Base-by-base conservation (phyloP, 2,888 invertebrate genomes). In the Nebria salina region DNA sequence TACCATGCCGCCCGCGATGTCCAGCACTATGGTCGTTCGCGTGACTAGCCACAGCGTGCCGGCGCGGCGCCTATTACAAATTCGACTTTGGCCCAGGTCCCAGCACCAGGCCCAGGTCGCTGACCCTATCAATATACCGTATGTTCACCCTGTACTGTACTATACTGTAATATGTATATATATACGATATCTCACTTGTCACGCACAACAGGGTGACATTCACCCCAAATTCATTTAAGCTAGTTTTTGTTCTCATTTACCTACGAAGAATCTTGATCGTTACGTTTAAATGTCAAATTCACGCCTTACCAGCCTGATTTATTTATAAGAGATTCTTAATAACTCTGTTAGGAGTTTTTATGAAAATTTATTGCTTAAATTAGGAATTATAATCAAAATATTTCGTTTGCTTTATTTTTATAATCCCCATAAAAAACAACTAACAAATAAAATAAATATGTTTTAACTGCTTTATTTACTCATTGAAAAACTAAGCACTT, bases 191-290 rank as follows among this genome's bases (percentile, higher is more conserved):
- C 25, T 25, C 26, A 70, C 25, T 34, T 68, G 68, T 68, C 68
- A 70, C 70, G 70, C 25, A 70, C 70, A 66, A 26, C 70, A 70
- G 70, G 70, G 70, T 70, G 70, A 70, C 70, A 70, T 70, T 70
- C 25, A 70, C 70, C 70, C 34, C 68, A 54, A 54, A 54, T 54
- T 11, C 8, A 54, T 54, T 54, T 54, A 54, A 54, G 11, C 8
- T 54, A 54, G 11, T 54, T 54, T 54, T 54, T 54, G 13, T 54
- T 54, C 13, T 54, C 8, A 54, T 54, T 54, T 54, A 13, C 54
- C 13, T 54, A 54, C 8, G 54, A 3, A 54, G 54, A 54, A 54
- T 54, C 13, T 13, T 54, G 8, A 54, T 54, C 54, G 8, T 54
- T 54, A 13, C 54, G 54, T 8, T 54, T 54, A 54, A 7, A 54